These are phyloP conservation scores for Cricetomys ansorgei DNA, from an alignment of 2,113 vertebrate genomes.

Conservation along the genomic window DNA sequence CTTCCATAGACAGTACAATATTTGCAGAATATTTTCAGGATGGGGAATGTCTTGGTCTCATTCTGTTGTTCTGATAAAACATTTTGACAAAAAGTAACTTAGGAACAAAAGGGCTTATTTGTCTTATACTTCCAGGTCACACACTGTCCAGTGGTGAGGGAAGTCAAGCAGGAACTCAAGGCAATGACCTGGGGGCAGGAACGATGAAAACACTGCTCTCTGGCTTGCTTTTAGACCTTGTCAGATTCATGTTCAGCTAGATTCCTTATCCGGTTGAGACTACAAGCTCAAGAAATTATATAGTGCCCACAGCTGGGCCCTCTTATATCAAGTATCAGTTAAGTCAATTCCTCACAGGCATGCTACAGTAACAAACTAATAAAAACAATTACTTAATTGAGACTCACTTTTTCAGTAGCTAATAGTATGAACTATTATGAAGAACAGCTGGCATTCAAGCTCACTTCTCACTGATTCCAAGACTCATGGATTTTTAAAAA, in stretches of 20 bases:
- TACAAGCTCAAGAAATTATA: background rate
- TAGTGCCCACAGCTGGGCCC: background rate
- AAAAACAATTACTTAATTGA: background rate
- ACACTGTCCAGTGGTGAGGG: background rate
- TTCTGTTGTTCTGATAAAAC: background rate
- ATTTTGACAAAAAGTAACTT: background rate
- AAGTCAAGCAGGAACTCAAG: background rate
- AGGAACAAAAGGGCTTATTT: background rate
- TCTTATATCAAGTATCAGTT: background rate
- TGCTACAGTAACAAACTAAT: background rate
- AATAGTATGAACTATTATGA: background rate
- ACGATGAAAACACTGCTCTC: background rate
- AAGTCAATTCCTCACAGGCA: background rate
- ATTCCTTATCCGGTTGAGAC: background rate
- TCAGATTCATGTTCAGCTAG: background rate
- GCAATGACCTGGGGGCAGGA: background rate
- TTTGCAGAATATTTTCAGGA: conserved; percentile 36
- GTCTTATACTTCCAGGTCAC: background rate
- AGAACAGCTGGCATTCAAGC: background rate
- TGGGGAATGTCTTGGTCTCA: background rate
- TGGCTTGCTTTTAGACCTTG: background rate
- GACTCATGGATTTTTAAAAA: background rate
- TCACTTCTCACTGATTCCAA: background rate
- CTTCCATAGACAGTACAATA: background rate
- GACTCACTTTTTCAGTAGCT: background rate